A percentile compares a stretch with the other conserved stretches of the same genome.
Evolutionary conservation across 1,140 invertebrate genomes (phyloP).

Genomic region (Bombus waltoni): DNA sequence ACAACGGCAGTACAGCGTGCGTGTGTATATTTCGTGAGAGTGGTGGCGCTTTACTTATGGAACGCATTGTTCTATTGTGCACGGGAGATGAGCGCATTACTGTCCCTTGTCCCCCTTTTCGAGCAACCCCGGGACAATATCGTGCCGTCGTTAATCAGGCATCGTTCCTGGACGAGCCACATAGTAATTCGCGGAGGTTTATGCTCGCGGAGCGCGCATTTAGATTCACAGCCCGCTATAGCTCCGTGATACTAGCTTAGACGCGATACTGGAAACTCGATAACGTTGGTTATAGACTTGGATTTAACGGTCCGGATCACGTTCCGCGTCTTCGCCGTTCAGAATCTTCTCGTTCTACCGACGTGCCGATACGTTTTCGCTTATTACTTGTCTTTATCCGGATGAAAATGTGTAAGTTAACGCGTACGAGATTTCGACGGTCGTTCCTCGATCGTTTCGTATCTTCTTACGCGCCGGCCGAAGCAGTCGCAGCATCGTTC

Average conservation of each 20-base stretch:
- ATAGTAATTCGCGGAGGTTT: slow-evolving; percentile 69
- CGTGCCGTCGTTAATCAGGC: slow-evolving; percentile 70
- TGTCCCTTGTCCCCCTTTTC: slow-evolving; percentile 71
- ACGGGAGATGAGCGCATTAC: slow-evolving; percentile 72
- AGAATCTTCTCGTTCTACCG: neutral
- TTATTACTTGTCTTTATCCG: neutral
- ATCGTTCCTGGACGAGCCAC: slow-evolving; percentile 68
- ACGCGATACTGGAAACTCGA: slow-evolving; percentile 52
- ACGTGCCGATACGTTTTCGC: neutral
- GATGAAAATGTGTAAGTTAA: neutral
- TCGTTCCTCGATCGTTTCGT: neutral
- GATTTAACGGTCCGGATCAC: slow-evolving; percentile 33
- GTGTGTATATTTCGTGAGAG: slow-evolving; percentile 62
- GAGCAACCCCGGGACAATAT: slow-evolving; percentile 70
- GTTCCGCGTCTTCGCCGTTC: neutral
- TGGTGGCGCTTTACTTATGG: slow-evolving; percentile 71
- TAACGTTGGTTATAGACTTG: slow-evolving; percentile 52
- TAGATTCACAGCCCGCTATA: slow-evolving; percentile 35
- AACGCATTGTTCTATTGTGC: slow-evolving; percentile 72
- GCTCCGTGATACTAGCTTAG: slow-evolving; percentile 45
- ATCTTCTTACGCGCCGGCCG: neutral
- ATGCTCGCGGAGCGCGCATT: slow-evolving; percentile 48
- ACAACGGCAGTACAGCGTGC: neutral
- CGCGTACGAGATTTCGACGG: neutral
- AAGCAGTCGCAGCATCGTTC: too few species aligned